Base-by-base conservation (phyloP, 2,888 invertebrate species). In the Apocheima hispidaria region DNA sequence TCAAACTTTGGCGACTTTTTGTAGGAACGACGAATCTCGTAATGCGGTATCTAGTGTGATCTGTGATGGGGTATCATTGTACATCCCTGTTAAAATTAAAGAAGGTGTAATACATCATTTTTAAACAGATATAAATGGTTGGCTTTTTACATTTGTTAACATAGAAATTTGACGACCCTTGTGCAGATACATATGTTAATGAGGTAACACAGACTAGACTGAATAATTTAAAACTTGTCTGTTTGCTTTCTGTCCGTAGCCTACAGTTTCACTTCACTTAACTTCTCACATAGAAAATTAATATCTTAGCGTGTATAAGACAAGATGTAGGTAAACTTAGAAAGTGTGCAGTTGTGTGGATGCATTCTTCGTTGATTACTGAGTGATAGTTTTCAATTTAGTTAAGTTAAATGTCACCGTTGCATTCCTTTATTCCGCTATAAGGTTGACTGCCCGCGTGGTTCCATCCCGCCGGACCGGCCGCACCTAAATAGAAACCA, bases 401-500 rank as follows among this genome's bases (percentile, higher is more conserved):
- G 35, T 33, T 26, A 9, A 16, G 35, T 44, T 73, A 76, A 77
- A 72, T 74, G 74, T 77, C 78, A 79, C 76, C 74, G 80, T 81
- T 83, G 84, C 84, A 86, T 88, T 90, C 87, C 84, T 86, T 84
- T 84, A 86, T 87, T 84, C 83, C 69, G 83, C 85, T 83, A 82
- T 84, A 83, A 87, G 87, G 85, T 84, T 81, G 86, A 89, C 83
- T 87, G 89, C 87, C 79, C 77, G 83, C 84, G 80, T 86, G 86
- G 87, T 85, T 88, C 81, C 84, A 87, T 86, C 86, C 83, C 88
- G 88, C 74, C 86, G 78, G 80, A 90, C 90, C 81, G 88, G 90
- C 87, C 80, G 91, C 90, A 91, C 92, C 90, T 92, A 92, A 92
- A 92, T 92, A 92, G 92, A 92, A 90, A 92, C 90, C 86, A 79